These are phyloP conservation scores for Leptinotarsa peninsularis DNA, from an alignment of 2,888 invertebrate genomes.

Conservation along the genomic window DNA sequence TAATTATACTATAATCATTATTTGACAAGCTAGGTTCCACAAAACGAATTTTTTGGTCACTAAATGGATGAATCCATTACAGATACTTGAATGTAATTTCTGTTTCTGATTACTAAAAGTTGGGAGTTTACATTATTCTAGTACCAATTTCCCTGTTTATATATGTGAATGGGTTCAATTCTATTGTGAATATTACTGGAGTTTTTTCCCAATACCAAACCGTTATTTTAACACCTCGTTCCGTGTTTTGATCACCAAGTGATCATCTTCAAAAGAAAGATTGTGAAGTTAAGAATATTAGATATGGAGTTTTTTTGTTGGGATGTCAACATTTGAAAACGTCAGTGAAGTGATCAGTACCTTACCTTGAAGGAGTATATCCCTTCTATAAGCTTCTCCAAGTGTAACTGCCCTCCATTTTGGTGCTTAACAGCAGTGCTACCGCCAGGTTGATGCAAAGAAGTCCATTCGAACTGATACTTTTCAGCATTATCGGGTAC, in stretches of 20 bases:
- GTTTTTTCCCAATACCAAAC: too few relatives aligned
- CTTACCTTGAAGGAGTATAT: slow-evolving; percentile 85
- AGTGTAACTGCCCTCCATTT: slow-evolving; percentile 84
- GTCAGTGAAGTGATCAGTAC: not conserved
- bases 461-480: slow-evolving; percentile 90
- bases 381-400: slow-evolving; percentile 88
- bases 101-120: too few relatives aligned
- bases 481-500: slow-evolving; percentile 75
- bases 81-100: too few relatives aligned
- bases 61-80: too few relatives aligned
- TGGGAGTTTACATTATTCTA: not conserved
- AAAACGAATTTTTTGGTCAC: too few relatives aligned
- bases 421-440: slow-evolving; percentile 80
- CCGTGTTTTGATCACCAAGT: too few relatives aligned
- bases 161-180: not conserved
- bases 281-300: not conserved
- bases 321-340: not conserved
- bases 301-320: not conserved
- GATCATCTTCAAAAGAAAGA: too few relatives aligned
- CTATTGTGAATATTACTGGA: not conserved
- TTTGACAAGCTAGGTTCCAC: too few relatives aligned
- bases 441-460: slow-evolving; percentile 87
- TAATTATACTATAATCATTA: too few relatives aligned
- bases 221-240: too few relatives aligned
- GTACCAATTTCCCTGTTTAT: not conserved